Conservation (phyloP, 2,113 vertebrate species). For the Thunnus maccoyii region DNA sequence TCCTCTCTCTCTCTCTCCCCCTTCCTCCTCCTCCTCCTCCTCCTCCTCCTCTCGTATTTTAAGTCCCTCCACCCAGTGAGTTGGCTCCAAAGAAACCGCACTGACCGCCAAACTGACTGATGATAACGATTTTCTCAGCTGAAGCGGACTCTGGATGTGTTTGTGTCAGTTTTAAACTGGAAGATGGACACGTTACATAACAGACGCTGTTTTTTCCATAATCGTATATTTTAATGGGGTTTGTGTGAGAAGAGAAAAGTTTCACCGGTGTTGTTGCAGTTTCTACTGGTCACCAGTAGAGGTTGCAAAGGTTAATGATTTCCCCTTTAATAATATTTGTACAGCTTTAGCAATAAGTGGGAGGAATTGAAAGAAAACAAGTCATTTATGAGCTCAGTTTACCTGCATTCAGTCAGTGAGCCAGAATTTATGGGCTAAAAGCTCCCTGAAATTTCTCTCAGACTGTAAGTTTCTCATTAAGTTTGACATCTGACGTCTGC, state of each 20-base stretch:
- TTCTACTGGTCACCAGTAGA: neutral
- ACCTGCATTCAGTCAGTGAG: neutral
- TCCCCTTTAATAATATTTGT: neutral
- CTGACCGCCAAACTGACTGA: constrained; percentile 9
- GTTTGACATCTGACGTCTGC: neutral
- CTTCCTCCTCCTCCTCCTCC: neutral
- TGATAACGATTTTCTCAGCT: neutral
- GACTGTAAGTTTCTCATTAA: neutral
- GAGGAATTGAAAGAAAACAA: neutral
- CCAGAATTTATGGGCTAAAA: neutral
- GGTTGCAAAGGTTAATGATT: constrained; percentile 11
- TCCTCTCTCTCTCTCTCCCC: neutral
- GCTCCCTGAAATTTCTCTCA: neutral
- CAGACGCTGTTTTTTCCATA: no score
- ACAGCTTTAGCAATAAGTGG: constrained; percentile 8
- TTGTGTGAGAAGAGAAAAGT: no score
- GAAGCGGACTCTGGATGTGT: neutral
- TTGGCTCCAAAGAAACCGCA: neutral
- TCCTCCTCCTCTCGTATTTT: neutral
- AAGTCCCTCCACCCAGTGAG: constrained; percentile 9
- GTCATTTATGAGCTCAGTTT: neutral
- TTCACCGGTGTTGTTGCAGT: neutral
- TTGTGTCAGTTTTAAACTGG: neutral
- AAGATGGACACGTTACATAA: no score
- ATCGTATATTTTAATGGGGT: no score